Conservation (phyloP, 2,113 vertebrate genomes). For the Phalacrocorax brasilianus region DNA sequence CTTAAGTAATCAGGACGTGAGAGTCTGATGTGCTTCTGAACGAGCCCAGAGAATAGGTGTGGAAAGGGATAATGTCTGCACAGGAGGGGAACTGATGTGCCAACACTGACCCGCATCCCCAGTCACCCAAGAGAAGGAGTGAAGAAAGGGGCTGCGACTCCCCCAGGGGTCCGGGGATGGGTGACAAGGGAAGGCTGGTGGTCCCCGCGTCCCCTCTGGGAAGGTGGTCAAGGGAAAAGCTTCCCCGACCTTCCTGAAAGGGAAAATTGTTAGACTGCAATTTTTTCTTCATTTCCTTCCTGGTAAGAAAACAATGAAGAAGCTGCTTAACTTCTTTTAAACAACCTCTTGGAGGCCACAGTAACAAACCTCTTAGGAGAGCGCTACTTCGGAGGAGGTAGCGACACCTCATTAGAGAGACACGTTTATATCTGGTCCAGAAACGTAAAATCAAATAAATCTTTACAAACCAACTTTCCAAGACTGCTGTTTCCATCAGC, state of each 20-base stretch:
- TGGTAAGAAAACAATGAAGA: background rate
- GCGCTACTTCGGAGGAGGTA: background rate
- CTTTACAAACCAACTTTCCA: background rate
- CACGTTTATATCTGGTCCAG: background rate
- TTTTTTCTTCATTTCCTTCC: background rate
- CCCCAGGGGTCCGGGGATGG: background rate
- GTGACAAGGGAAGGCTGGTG: background rate
- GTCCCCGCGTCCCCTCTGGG: background rate
- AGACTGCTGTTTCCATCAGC: slow-evolving; percentile 33
- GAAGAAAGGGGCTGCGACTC: background rate
- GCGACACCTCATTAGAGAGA: slow-evolving; percentile 4
- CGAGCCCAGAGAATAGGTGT: background rate
- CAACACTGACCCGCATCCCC: background rate
- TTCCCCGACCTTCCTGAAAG: background rate
- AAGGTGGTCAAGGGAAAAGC: background rate
- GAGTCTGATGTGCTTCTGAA: background rate
- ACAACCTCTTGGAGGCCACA: background rate
- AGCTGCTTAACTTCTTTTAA: background rate
- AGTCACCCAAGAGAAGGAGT: background rate
- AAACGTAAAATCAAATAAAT: background rate
- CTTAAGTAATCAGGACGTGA: background rate
- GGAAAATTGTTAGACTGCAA: background rate
- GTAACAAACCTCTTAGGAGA: background rate
- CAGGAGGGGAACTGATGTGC: background rate
- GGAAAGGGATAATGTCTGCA: background rate